Percentiles rank a stretch among this genome's conserved stretches.
Conservation (phyloP, 2,113 vertebrate species). For the Apaloderma vittatum region DNA sequence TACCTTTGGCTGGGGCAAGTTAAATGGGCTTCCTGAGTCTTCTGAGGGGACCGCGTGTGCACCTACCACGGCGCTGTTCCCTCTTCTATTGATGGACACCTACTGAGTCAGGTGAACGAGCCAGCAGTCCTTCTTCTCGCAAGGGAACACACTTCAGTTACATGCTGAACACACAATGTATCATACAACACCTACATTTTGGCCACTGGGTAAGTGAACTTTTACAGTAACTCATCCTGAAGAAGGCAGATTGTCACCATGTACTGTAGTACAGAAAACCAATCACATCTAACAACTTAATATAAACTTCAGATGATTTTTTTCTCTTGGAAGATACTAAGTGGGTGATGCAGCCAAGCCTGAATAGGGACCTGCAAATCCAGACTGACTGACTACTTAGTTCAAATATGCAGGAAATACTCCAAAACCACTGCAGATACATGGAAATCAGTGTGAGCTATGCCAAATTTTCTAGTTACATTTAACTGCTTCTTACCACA, state of each 20-base stretch:
- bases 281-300: background rate
- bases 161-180: accelerated
- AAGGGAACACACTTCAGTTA: background rate
- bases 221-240: background rate
- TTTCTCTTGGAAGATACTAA: background rate
- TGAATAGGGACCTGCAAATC: background rate
- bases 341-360: background rate
- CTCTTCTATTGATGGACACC: background rate
- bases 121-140: too few relatives aligned
- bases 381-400: accelerated
- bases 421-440: background rate
- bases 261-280: background rate
- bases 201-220: background rate
- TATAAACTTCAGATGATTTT: background rate
- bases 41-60: background rate
- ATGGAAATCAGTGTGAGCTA: background rate
- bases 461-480: background rate
- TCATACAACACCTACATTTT: background rate
- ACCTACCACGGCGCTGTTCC: background rate
- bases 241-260: background rate
- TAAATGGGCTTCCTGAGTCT: background rate
- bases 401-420: background rate
- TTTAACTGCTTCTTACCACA: background rate
- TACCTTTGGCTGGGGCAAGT: background rate
- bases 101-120: background rate